Conservation (phyloP, 2,797 vertebrate genomes). For the Bovichtus diacanthus region DNA sequence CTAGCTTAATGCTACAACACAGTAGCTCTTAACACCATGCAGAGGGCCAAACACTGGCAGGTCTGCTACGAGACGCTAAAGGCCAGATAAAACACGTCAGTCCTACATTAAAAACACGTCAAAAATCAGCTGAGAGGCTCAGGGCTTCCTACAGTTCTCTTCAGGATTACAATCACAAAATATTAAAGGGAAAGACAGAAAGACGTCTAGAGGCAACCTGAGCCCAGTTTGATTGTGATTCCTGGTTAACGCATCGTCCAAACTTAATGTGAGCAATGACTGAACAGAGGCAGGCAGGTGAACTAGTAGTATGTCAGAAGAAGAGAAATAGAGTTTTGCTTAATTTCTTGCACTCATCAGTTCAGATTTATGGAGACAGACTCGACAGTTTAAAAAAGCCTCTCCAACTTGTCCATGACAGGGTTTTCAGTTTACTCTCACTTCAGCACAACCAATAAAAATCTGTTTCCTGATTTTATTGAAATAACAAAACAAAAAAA, state of each 20-base stretch:
- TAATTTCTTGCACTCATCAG: slow-evolving; percentile 11
- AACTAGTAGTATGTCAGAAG: neutral
- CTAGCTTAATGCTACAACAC: slow-evolving; percentile 39
- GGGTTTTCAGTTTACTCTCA: slow-evolving; percentile 10
- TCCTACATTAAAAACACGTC: slow-evolving; percentile 38
- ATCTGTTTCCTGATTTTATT: slow-evolving; percentile 1
- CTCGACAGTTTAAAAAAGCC: neutral
- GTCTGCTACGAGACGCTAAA: slow-evolving; percentile 39
- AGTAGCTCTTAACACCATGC: slow-evolving; percentile 56
- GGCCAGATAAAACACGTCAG: slow-evolving; percentile 42
- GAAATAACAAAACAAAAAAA: neutral
- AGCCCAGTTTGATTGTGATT: slow-evolving; percentile 34
- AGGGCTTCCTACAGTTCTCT: slow-evolving; percentile 38
- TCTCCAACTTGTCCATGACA: neutral
- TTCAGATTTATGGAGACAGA: slow-evolving; percentile 4
- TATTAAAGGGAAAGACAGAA: slow-evolving; percentile 35
- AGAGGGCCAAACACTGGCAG: slow-evolving; percentile 49
- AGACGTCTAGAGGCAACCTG: slow-evolving; percentile 32
- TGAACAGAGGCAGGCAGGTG: slow-evolving; percentile 4
- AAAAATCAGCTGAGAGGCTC: slow-evolving; percentile 25
- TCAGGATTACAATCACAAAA: slow-evolving; percentile 24
- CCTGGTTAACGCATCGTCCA: slow-evolving; percentile 24
- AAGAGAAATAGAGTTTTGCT: slow-evolving; percentile 20
- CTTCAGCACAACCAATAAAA: slow-evolving; percentile 20
- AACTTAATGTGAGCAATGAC: slow-evolving; percentile 4